These are phyloP conservation scores for Calliphora vomitoria DNA, from an alignment of 2,888 invertebrate species.

Conservation along the genomic window DNA sequence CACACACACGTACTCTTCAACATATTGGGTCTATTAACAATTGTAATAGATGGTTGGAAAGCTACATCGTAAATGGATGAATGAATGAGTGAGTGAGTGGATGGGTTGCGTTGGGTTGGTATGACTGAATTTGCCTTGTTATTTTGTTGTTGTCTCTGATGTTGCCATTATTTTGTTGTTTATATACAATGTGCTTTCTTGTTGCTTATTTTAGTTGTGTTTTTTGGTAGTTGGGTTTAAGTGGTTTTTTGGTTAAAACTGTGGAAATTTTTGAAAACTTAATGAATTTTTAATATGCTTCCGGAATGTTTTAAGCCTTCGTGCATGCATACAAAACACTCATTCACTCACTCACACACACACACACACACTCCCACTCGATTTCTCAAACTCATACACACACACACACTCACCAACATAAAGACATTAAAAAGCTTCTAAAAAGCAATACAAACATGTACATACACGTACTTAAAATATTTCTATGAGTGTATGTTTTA, in stretches of 20 bases:
- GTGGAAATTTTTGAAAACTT: constrained; percentile 82
- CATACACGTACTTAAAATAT: constrained; percentile 12
- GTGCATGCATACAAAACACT: constrained; percentile 49
- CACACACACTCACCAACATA: background rate
- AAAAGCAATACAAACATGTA: constrained; percentile 55
- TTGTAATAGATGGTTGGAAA: constrained; percentile 52
- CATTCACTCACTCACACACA: background rate
- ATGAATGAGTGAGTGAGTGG: background rate
- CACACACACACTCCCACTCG: no score
- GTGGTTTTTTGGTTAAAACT: constrained; percentile 79
- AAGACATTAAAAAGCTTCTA: constrained; percentile 67
- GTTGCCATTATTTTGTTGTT: constrained; percentile 62
- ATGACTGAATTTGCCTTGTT: constrained; percentile 33
- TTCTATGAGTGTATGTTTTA: background rate
- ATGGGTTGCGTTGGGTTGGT: background rate
- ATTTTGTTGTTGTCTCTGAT: constrained; percentile 41
- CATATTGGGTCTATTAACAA: constrained; percentile 61
- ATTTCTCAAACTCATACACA: background rate
- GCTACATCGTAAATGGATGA: background rate
- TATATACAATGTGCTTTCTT: constrained; percentile 60
- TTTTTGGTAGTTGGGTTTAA: constrained; percentile 72
- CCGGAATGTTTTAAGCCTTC: constrained; percentile 78
- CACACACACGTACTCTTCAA: constrained; percentile 2
- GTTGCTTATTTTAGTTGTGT: constrained; percentile 57
- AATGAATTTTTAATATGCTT: constrained; percentile 84